These are phyloP conservation scores for Neodiprion virginianus DNA, from an alignment of 1,140 invertebrate genomes.

Conservation along the genomic window DNA sequence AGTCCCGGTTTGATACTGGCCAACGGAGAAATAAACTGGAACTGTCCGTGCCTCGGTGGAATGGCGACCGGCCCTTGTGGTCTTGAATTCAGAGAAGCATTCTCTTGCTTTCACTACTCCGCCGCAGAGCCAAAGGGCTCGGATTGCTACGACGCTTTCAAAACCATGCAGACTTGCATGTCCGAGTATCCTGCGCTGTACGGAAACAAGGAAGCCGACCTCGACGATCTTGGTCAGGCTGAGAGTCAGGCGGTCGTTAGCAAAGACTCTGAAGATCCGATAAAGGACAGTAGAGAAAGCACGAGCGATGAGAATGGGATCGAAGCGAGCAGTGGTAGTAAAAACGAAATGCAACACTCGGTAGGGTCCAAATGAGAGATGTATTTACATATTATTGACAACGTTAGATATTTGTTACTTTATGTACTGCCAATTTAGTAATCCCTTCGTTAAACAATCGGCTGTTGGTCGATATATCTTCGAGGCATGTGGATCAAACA, in stretches of 20 bases:
- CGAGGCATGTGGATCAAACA: too few relatives aligned
- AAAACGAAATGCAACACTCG: slow-evolving; percentile 22
- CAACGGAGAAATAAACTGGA: slow-evolving; percentile 95
- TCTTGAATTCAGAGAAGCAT: slow-evolving; percentile 89
- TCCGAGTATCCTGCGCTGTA: slow-evolving; percentile 87
- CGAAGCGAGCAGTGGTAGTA: slow-evolving; percentile 24
- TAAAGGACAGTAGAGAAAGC: slow-evolving; percentile 21
- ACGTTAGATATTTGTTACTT: too few relatives aligned
- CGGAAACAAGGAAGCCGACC: slow-evolving; percentile 63
- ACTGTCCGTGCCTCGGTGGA: slow-evolving; percentile 94
- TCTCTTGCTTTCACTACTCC: slow-evolving; percentile 94
- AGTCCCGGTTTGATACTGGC: slow-evolving; percentile 81
- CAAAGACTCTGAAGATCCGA: slow-evolving; percentile 8
- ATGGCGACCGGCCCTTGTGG: slow-evolving; percentile 97
- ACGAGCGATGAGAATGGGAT: slow-evolving; percentile 28
- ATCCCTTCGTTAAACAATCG: too few relatives aligned
- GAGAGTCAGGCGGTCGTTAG: slow-evolving; percentile 53
- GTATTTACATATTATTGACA: not conserved
- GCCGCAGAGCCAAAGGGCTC: slow-evolving; percentile 80
- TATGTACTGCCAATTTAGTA: too few relatives aligned
- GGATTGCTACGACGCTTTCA: slow-evolving; percentile 91
- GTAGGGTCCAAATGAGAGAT: not conserved
- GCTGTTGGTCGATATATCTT: too few relatives aligned
- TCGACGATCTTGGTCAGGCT: slow-evolving; percentile 60
- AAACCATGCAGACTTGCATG: slow-evolving; percentile 94